Percentiles rank a stretch among this genome's conserved stretches.
Conservation (phyloP, 1,140 invertebrate genomes). For the Aphis gossypii region DNA sequence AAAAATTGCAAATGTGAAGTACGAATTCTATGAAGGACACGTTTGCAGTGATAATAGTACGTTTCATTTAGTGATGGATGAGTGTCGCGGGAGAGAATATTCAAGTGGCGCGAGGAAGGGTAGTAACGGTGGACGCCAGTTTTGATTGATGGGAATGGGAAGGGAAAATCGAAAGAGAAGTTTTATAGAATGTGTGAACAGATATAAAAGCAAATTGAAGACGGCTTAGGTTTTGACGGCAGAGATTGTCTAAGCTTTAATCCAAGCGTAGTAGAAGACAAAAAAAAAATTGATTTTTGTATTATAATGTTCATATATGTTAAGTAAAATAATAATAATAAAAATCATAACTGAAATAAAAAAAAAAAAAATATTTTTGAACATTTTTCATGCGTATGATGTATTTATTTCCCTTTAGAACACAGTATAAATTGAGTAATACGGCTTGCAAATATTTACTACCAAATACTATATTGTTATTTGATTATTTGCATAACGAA, state of each 20-base stretch:
- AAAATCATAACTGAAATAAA: background rate
- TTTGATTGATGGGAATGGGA: slow-evolving; percentile 45
- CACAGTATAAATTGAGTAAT: background rate
- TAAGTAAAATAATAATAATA: background rate
- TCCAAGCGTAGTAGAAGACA: background rate
- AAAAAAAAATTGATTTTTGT: background rate
- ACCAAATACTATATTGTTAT: background rate
- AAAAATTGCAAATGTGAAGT: slow-evolving; percentile 30
- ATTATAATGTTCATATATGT: background rate
- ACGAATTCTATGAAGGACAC: background rate
- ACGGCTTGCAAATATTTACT: background rate
- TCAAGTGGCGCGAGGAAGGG: background rate
- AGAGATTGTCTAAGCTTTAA: background rate
- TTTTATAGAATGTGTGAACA: slow-evolving; percentile 26
- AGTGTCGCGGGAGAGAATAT: slow-evolving; percentile 15
- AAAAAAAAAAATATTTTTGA: background rate
- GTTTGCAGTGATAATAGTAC: slow-evolving; percentile 37
- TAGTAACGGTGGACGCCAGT: background rate
- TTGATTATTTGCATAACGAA: background rate
- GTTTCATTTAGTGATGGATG: slow-evolving; percentile 48
- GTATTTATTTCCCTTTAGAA: background rate
- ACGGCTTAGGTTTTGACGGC: slow-evolving; percentile 1
- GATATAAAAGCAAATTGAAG: slow-evolving; percentile 44
- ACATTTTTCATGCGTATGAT: background rate
- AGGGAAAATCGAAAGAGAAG: slow-evolving; percentile 23